Percentiles rank a stretch among this genome's conserved stretches.
These are phyloP conservation scores for Odontomachus brunneus DNA, from an alignment of 1,140 invertebrate species.

Conservation along the genomic window DNA sequence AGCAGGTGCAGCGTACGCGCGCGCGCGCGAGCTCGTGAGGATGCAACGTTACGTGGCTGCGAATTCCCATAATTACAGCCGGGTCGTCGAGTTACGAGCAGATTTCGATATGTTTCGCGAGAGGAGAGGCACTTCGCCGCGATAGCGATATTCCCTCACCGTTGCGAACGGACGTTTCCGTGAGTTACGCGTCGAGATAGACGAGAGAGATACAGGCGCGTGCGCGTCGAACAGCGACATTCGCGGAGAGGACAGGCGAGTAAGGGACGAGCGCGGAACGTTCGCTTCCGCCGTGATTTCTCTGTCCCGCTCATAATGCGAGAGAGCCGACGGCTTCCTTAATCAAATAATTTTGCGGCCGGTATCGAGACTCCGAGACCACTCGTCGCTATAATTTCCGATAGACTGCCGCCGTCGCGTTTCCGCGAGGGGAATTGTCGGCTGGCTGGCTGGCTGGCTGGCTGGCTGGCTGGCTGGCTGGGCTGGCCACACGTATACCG, in stretches of 20 bases:
- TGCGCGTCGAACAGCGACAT: too few species aligned
- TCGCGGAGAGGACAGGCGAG: too few species aligned
- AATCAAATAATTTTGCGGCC: not conserved
- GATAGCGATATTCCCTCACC: constrained; percentile 30
- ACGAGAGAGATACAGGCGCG: not conserved
- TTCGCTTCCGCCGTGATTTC: not conserved
- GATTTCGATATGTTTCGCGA: constrained; percentile 71
- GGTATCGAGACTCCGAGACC: too few species aligned
- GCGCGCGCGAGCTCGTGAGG: constrained; percentile 22
- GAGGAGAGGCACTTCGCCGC: constrained; percentile 36
- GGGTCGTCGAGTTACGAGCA: constrained; percentile 72
- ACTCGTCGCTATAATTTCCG: not conserved
- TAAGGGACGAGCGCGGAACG: too few species aligned
- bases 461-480: too few species aligned
- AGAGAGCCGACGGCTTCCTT: not conserved
- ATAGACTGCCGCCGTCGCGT: not conserved
- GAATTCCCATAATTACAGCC: constrained; percentile 80
- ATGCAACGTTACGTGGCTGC: constrained; percentile 74
- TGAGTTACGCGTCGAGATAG: not conserved
- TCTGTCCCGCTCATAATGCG: too few species aligned
- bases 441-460: too few species aligned
- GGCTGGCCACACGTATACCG: not conserved
- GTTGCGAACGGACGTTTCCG: not conserved
- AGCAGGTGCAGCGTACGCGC: constrained; percentile 77
- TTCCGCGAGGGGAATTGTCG: not conserved